A percentile compares a stretch with the other conserved stretches of the same genome.
These are phyloP conservation scores for Metalampra italica DNA, from an alignment of 2,888 invertebrate genomes.

Conservation along the genomic window DNA sequence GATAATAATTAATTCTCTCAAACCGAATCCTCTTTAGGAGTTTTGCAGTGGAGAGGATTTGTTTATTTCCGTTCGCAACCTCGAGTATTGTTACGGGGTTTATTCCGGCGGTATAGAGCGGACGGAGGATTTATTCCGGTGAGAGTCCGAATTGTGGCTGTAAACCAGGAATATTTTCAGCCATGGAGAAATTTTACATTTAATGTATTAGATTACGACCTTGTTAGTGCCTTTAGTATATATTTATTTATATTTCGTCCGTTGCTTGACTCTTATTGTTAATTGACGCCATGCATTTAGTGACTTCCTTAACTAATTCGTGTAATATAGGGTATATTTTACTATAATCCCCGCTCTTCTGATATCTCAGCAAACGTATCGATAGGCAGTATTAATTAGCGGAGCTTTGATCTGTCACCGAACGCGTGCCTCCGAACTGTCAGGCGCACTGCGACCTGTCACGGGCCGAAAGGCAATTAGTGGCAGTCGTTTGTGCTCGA, in stretches of 20 bases:
- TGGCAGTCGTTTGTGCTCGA: slow-evolving; percentile 12
- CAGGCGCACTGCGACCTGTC: slow-evolving; percentile 43
- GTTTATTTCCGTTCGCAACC: slow-evolving; percentile 29
- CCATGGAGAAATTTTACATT: no score
- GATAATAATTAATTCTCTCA: slow-evolving; percentile 68
- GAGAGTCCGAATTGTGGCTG: no score
- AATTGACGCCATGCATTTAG: no score
- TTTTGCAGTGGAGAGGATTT: slow-evolving; percentile 15
- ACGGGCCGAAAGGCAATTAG: slow-evolving; percentile 41
- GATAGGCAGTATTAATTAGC: slow-evolving; percentile 44
- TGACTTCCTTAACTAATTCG: no score
- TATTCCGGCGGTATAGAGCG: neutral
- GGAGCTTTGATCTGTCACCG: slow-evolving; percentile 40
- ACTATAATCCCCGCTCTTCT: no score
- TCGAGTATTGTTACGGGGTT: neutral
- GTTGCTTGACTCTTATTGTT: neutral
- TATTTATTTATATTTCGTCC: neutral
- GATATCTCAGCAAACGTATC: neutral
- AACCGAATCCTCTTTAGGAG: slow-evolving; percentile 41
- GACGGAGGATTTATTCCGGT: neutral
- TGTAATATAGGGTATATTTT: no score
- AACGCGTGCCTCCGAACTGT: slow-evolving; percentile 40
- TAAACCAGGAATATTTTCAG: no score
- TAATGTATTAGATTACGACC: no score
- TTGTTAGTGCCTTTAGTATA: no score